Conservation (phyloP, 1,140 invertebrate genomes). For the Carposina sasakii region DNA sequence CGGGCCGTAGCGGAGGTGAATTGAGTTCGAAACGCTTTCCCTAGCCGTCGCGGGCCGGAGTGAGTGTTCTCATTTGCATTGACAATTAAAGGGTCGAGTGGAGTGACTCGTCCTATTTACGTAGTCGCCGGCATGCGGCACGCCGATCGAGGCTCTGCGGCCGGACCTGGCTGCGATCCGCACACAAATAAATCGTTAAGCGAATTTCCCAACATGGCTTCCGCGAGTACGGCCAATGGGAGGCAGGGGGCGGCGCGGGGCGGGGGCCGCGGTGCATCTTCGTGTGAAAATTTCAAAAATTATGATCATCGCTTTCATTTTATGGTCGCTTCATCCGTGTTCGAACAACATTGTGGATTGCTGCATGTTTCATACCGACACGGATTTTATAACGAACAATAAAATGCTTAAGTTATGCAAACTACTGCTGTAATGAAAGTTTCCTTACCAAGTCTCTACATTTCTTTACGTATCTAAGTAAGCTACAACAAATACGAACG, state of each 20-base stretch:
- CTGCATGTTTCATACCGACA: no score
- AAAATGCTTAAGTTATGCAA: no score
- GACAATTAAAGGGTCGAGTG: not conserved
- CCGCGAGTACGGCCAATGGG: slow-evolving; percentile 30
- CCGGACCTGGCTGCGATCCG: slow-evolving; percentile 25
- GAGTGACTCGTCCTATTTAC: not conserved
- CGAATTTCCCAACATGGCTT: slow-evolving; percentile 54
- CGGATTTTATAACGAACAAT: no score
- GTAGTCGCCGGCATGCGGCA: slow-evolving; percentile 4
- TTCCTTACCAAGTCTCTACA: no score
- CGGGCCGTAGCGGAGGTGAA: slow-evolving; percentile 27
- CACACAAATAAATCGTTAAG: slow-evolving; percentile 51
- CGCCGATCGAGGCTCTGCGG: slow-evolving; percentile 22
- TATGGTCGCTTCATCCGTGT: slow-evolving; percentile 26
- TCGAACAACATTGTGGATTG: no score
- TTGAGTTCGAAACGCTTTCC: not conserved
- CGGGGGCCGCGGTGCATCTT: slow-evolving; percentile 34
- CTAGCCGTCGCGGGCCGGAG: not conserved
- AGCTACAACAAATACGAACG: no score
- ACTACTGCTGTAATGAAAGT: no score
- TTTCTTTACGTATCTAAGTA: no score
- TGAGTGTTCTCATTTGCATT: not conserved
- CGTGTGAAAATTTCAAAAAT: slow-evolving; percentile 43
- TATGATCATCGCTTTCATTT: slow-evolving; percentile 31
- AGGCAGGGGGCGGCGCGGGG: slow-evolving; percentile 24